These are phyloP conservation scores for Tympanoctomys barrerae DNA, from an alignment of 2,797 vertebrate species.

Conservation along the genomic window DNA sequence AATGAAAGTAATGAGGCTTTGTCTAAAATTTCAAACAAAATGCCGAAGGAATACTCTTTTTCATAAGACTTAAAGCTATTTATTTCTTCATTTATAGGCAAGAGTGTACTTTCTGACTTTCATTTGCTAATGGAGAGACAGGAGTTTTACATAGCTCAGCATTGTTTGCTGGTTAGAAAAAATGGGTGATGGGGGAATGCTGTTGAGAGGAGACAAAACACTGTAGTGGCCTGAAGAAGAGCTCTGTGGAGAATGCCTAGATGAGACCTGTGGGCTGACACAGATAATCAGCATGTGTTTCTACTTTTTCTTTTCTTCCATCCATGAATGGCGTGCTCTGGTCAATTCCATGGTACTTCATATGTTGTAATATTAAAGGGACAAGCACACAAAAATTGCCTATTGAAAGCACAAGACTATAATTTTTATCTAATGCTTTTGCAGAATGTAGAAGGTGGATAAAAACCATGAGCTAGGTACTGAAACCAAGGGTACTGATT, in stretches of 20 bases:
- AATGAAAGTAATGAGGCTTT: background rate
- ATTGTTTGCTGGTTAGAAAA: background rate
- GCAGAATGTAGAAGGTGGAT: constrained; percentile 45
- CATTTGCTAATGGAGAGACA: background rate
- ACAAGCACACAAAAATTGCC: constrained; percentile 55
- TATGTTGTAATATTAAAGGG: constrained; percentile 34
- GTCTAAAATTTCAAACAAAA: constrained; percentile 32
- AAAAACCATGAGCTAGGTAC: background rate
- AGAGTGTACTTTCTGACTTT: constrained; percentile 21
- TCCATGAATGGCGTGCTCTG: background rate
- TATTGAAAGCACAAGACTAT: constrained; percentile 63
- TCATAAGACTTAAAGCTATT: background rate
- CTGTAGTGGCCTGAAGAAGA: background rate
- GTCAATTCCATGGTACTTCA: background rate
- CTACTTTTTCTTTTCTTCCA: background rate
- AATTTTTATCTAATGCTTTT: constrained; percentile 60
- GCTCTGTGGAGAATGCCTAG: background rate
- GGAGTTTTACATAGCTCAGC: background rate
- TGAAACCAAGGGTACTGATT: constrained; percentile 52
- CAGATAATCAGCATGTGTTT: background rate
- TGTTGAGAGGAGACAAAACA: background rate
- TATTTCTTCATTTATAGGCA: background rate
- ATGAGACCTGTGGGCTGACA: background rate
- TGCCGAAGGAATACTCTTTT: background rate
- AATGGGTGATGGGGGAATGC: background rate